Evolutionary conservation across 2,888 invertebrate species (phyloP), one percentile per base, ranked within the genome.

Genomic region (Byasa hedistus): DNA sequence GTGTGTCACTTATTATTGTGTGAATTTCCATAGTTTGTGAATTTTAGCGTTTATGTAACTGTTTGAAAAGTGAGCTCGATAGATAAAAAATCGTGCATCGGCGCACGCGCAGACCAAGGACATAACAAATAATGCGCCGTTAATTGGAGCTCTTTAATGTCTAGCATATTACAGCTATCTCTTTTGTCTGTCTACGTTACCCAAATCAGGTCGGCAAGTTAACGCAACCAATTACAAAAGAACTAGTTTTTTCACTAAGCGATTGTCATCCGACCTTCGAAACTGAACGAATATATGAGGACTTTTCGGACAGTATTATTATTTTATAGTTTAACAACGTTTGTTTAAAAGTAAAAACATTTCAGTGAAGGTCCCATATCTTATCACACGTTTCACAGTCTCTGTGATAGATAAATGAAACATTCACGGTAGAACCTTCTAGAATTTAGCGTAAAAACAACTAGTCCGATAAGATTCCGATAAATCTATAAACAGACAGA

Each of bases 41-140:
- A 74, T 68, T 77, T 75, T 74, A 73, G 75, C 69, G 73, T 73
- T 80, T 80, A 79, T 78, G 79, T 77, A 79, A 80, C 74, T 67
- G 65, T 63, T 68, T 64, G 68, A 68, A 70, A 66, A 68, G 69
- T 67, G 69, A 61, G 70, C 69, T 75, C 66, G 62, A 65, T 72
- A 70, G 74, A 74, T 76, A 76, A 86, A 83, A 73, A 84, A 77
- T 83, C 86, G 85, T 85, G 87, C 84, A 73, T 75, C 75, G 68
- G 76, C 73, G 81, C 87, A 86, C 85, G 87, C 70, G 72, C 85
- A 86, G 87, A 87, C 88, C 85, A 80, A 79, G 79, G 85, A 85
- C 84, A 85, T 84, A 77, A 83, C 74, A 71, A 32, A 32, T 32
- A 32, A 32, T 32, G 32, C 32, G 32, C 32, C 10, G 32, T 19